Conservation (phyloP, 2,797 vertebrate species). For the Pseudocheirus occidentalis region DNA sequence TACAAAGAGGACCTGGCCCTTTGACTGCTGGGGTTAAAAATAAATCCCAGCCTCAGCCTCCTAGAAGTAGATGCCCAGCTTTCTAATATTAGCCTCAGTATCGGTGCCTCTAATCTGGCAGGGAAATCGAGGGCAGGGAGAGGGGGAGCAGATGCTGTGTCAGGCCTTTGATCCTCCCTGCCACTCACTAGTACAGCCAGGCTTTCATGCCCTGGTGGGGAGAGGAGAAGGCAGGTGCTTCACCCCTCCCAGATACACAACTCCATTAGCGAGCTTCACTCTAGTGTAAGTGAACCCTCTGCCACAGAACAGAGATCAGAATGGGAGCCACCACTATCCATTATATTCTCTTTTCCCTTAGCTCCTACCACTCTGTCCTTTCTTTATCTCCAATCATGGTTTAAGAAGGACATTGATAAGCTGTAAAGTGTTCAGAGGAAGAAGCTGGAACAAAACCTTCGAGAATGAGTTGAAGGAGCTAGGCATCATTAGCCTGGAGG, state of each 20-base stretch:
- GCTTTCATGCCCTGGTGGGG: background rate
- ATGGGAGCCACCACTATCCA: background rate
- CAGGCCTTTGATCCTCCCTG: background rate
- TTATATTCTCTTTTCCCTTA: background rate
- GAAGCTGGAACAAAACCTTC: background rate
- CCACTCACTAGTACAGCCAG: background rate
- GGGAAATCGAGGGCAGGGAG: background rate
- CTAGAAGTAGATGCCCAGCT: background rate
- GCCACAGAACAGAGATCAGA: background rate
- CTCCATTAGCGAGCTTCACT: background rate
- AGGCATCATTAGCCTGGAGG: background rate
- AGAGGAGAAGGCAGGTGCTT: background rate
- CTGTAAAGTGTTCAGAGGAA: background rate
- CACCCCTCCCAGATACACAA: background rate
- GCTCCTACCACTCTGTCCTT: background rate
- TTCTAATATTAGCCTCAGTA: background rate
- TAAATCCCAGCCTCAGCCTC: background rate
- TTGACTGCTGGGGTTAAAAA: background rate
- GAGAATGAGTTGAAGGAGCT: background rate
- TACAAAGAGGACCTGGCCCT: background rate
- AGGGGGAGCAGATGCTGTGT: background rate
- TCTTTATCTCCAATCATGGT: background rate
- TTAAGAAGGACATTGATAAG: background rate
- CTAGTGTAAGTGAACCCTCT: background rate
- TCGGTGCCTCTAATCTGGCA: background rate